Evolutionary conservation across 2,888 invertebrate species (phyloP).

Genomic region (Lacanobia wlatinum): DNA sequence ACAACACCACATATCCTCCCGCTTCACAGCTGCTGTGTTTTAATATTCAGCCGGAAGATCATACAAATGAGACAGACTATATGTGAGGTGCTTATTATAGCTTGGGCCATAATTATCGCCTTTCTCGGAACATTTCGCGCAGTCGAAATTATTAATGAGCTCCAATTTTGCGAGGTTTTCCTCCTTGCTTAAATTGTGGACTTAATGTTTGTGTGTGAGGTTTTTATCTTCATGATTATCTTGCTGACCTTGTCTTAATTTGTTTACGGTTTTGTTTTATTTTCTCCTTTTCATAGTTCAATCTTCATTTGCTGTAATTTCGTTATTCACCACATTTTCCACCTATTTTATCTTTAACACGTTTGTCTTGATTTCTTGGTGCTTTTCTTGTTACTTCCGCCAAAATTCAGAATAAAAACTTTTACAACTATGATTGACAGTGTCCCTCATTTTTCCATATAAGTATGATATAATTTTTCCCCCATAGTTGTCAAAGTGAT

Average conservation of each 20-base stretch:
- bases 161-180: constrained; percentile 33
- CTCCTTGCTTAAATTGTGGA: constrained; percentile 29
- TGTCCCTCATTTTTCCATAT: not conserved
- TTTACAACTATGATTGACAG: too few relatives aligned
- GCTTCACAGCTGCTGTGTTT: constrained; percentile 24
- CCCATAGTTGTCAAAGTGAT: too few relatives aligned
- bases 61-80: constrained; percentile 32
- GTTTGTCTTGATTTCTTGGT: not conserved
- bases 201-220: constrained; percentile 4
- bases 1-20: constrained; percentile 3
- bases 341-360: too few relatives aligned
- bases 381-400: not conserved
- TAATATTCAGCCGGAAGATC: constrained; percentile 32
- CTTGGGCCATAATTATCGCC: constrained; percentile 32
- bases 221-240: not conserved
- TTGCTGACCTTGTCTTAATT: not conserved
- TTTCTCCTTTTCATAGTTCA: not conserved
- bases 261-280: constrained; percentile 1
- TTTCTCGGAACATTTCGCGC: constrained; percentile 48
- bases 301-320: not conserved
- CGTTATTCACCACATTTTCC: not conserved
- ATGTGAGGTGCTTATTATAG: constrained; percentile 31
- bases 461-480: too few relatives aligned
- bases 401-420: not conserved
- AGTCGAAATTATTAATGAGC: constrained; percentile 52